Conservation (phyloP, 1,140 invertebrate species). For the Armadillidium nasatum region DNA sequence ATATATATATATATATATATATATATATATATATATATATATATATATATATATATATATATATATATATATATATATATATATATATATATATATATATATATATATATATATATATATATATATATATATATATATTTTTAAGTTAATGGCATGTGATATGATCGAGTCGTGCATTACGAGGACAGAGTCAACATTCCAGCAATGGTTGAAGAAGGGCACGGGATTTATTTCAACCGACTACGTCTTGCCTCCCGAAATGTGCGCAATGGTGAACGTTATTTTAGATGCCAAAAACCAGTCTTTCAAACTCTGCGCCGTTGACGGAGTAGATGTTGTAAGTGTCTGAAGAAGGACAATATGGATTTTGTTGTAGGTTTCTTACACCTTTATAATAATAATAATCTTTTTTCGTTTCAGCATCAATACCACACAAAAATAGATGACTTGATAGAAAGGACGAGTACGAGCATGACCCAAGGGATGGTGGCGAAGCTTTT, state of each 20-base stretch:
- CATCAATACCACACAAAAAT: constrained; percentile 96
- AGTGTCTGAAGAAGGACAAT: constrained; percentile 49
- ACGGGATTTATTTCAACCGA: constrained; percentile 93
- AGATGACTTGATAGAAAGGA: constrained; percentile 91
- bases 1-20: no score
- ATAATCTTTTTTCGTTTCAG: constrained; percentile 55
- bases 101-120: no score
- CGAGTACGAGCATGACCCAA: constrained; percentile 83
- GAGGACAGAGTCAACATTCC: constrained; percentile 56
- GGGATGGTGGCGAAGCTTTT: constrained; percentile 86
- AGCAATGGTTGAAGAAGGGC: constrained; percentile 92
- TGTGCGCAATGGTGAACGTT: constrained; percentile 99
- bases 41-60: no score
- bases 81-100: no score
- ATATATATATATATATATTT: no score
- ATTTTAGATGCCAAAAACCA: constrained; percentile 90
- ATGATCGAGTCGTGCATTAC: constrained; percentile 97
- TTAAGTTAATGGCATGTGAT: constrained; percentile 93
- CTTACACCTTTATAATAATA: no score
- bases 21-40: no score
- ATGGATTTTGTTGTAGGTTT: no score
- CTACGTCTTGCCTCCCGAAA: constrained; percentile 94
- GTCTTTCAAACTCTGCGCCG: constrained; percentile 91
- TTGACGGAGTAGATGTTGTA: constrained; percentile 94
- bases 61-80: no score